Conservation (phyloP, 92 coral and sea anemone genomes). For the Parazoanthus darwini region DNA sequence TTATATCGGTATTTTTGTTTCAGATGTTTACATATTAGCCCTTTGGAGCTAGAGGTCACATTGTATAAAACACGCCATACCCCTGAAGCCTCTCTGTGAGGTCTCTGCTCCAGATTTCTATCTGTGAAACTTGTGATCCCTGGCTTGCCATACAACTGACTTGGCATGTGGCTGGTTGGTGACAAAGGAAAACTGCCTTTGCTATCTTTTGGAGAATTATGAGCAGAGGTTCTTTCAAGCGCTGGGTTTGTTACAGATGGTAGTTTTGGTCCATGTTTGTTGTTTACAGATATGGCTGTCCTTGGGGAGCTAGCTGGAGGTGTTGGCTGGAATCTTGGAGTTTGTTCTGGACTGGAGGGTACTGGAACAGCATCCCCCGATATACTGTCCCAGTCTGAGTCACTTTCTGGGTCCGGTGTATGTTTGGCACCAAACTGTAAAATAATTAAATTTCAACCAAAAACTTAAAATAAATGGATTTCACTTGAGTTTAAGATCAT, state of each 20-base stretch:
- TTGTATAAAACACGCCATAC: too few relatives aligned
- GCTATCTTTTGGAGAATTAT: constrained; percentile 41
- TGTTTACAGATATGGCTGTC: background rate
- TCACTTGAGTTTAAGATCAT: background rate
- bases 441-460: background rate
- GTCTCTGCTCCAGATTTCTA: constrained; percentile 48
- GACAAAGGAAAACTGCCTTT: background rate
- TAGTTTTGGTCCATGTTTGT: constrained; percentile 5
- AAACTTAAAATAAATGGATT: constrained; percentile 4
- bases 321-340: constrained; percentile 66
- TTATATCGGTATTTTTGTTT: too few relatives aligned
- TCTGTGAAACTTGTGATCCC: constrained; percentile 63
- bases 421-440: constrained; percentile 55
- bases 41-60: too few relatives aligned
- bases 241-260: constrained; percentile 29
- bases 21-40: too few relatives aligned
- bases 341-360: constrained; percentile 74
- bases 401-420: constrained; percentile 71
- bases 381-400: constrained; percentile 98
- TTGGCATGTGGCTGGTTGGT: constrained; percentile 55
- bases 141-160: constrained; percentile 77
- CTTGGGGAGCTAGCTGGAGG: constrained; percentile 65
- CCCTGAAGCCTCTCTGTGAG: constrained; percentile 42
- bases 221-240: constrained; percentile 32
- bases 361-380: constrained; percentile 79